Conservation (phyloP, 2,113 vertebrate genomes). For the Limnothrissa miodon region DNA sequence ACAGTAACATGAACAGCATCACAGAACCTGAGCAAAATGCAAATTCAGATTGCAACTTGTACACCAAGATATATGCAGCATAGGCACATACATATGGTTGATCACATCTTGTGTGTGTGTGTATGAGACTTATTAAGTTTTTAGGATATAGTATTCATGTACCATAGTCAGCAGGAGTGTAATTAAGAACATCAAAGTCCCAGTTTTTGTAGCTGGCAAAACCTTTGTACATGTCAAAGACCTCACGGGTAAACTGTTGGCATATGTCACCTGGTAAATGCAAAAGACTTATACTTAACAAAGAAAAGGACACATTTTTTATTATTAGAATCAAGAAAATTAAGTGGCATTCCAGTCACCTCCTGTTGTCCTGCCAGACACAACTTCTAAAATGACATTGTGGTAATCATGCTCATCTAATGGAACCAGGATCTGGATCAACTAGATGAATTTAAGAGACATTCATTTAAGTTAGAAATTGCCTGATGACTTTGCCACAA, state of each 20-base stretch:
- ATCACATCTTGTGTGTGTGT: not conserved
- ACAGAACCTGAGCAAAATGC: not conserved
- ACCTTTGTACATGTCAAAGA: conserved; percentile 92
- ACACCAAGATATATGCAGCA: too few relatives aligned
- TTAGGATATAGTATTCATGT: not conserved
- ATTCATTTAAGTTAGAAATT: too few relatives aligned
- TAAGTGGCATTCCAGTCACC: conserved; percentile 68
- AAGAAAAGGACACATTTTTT: not conserved
- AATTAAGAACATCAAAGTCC: conserved; percentile 86
- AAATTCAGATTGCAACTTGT: too few relatives aligned
- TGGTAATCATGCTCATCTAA: conserved; percentile 77
- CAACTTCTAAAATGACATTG: conserved; percentile 84
- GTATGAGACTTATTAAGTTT: not conserved
- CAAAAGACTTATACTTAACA: conserved; percentile 10
- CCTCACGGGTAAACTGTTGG: conserved; percentile 91
- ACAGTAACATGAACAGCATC: conserved; percentile 55
- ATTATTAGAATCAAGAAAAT: too few relatives aligned
- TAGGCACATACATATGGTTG: too few relatives aligned
- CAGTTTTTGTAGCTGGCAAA: conserved; percentile 83
- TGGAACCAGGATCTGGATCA: conserved; percentile 80
- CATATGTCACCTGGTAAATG: conserved; percentile 87
- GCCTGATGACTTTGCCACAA: too few relatives aligned
- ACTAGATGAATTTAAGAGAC: conserved; percentile 57
- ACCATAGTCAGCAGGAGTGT: conserved; percentile 83
- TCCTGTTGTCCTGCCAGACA: conserved; percentile 92